These are phyloP conservation scores for Sinodicranocentrus sp. DNA, from an alignment of 2,888 invertebrate genomes.

Conservation along the genomic window DNA sequence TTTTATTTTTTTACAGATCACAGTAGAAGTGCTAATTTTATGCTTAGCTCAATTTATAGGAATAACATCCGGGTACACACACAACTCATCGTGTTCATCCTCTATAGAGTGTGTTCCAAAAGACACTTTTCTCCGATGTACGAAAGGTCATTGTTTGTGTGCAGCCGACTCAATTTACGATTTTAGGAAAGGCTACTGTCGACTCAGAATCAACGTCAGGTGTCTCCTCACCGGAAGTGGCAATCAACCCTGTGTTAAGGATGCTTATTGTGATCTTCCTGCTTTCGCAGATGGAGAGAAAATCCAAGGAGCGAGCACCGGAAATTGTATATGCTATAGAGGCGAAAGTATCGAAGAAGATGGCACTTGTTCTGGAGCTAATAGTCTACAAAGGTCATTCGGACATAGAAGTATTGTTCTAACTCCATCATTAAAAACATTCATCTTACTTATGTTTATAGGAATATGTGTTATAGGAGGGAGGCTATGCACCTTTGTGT, in stretches of 20 bases:
- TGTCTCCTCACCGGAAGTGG: constrained; percentile 28
- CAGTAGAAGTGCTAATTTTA: background rate
- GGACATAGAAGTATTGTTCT: constrained; percentile 43
- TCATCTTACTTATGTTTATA: too few species aligned
- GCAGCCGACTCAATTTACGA: constrained; percentile 49
- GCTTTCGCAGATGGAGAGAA: constrained; percentile 33
- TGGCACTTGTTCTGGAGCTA: constrained; percentile 40
- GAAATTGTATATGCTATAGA: constrained; percentile 58
- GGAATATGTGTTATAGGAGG: too few species aligned
- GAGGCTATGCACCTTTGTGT: too few species aligned
- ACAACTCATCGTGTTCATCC: constrained; percentile 41
- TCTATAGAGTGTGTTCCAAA: constrained; percentile 47
- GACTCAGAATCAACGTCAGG: constrained; percentile 53
- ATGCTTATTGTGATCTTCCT: constrained; percentile 54
- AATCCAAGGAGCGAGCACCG: constrained; percentile 39
- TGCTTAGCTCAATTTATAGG: background rate
- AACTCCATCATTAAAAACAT: background rate
- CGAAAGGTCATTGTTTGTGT: constrained; percentile 52
- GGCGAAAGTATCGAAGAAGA: constrained; percentile 55
- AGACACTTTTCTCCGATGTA: constrained; percentile 53
- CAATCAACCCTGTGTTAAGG: constrained; percentile 47
- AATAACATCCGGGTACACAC: constrained; percentile 3
- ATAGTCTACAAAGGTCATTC: constrained; percentile 46
- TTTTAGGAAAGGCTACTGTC: constrained; percentile 35
- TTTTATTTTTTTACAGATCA: background rate